phyloP scores from a whole-genome alignment of 1,140 invertebrate genomes.

The Sitobion miscanthi region DNA sequence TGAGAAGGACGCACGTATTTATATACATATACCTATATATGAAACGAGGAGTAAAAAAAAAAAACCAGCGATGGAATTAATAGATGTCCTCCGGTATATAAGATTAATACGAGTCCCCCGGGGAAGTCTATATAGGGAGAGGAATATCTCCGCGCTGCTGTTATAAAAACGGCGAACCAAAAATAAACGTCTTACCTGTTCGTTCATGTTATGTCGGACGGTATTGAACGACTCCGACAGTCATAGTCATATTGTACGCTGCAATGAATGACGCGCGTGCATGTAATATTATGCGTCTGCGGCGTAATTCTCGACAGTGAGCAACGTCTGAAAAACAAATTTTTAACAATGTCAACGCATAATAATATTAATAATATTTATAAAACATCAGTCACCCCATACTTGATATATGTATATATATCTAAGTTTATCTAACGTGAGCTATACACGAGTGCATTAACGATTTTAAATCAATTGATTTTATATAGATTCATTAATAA shows the following conservation, averaged over 20 bases:
- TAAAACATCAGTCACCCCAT: neutral
- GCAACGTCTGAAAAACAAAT: neutral
- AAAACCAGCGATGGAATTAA: conserved; percentile 29
- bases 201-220: neutral
- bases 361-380: neutral
- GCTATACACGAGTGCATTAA: too few species aligned
- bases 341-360: neutral
- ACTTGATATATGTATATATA: too few species aligned
- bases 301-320: neutral
- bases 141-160: neutral
- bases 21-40: neutral
- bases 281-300: neutral
- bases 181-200: conserved; percentile 38
- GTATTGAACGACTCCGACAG: conserved; percentile 18
- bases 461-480: too few species aligned
- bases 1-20: neutral
- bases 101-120: conserved; percentile 41
- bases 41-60: neutral
- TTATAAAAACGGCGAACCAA: neutral
- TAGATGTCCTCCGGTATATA: neutral
- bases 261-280: neutral
- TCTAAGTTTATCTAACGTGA: too few species aligned
- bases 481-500: too few species aligned
- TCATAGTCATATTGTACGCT: neutral
- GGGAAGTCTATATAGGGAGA: neutral